Evolutionary conservation across 2,888 invertebrate genomes (phyloP).

Genomic region (Erebia ligea): DNA sequence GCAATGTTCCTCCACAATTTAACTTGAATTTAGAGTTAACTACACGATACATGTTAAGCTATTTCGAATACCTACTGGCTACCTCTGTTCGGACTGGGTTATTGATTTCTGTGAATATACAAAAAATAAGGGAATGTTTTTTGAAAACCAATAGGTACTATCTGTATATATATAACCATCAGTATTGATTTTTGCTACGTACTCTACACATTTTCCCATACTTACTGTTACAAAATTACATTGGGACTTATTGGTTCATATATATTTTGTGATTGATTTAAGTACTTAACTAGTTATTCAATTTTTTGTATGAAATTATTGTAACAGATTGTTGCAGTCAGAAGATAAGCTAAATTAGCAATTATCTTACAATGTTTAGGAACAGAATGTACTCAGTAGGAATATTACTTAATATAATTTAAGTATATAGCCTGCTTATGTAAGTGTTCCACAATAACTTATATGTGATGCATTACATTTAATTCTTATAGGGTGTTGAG

Average conservation of each 20-base stretch:
- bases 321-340: neutral
- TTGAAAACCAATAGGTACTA: neutral
- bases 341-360: too few relatives aligned
- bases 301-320: neutral
- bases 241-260: neutral
- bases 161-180: too few relatives aligned
- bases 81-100: neutral
- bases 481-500: too few relatives aligned
- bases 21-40: neutral
- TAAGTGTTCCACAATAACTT: too few relatives aligned
- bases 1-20: neutral
- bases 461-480: too few relatives aligned
- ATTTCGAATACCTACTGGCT: neutral
- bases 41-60: neutral
- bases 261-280: neutral
- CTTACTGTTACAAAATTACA: neutral
- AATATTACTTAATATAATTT: too few relatives aligned
- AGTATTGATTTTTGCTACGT: slow-evolving; percentile 1
- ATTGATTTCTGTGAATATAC: neutral
- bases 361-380: too few relatives aligned
- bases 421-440: too few relatives aligned
- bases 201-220: neutral
- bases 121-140: neutral
- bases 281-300: neutral
- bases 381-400: too few relatives aligned